Percentiles rank a stretch among this genome's conserved stretches.
Evolutionary conservation across 2,888 invertebrate genomes (phyloP).

Genomic region (Temnothorax rugatulus): DNA sequence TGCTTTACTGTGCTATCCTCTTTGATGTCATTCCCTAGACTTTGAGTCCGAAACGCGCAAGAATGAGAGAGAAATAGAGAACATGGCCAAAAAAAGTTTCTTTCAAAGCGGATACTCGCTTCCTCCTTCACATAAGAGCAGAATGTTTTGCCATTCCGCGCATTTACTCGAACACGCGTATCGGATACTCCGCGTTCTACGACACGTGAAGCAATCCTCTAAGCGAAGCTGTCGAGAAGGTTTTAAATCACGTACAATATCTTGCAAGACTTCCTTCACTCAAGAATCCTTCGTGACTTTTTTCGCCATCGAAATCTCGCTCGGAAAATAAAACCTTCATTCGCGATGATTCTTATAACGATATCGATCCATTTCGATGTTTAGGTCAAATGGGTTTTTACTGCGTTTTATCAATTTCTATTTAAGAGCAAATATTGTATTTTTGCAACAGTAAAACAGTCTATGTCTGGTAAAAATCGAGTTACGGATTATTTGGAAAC

Average conservation of each 20-base stretch:
- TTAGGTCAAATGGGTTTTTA: not conserved
- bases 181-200: conserved; percentile 5
- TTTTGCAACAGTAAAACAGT: not conserved
- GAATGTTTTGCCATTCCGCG: conserved; percentile 69
- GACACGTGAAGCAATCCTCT: conserved; percentile 21
- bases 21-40: conserved; percentile 72
- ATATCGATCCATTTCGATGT: not conserved
- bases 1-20: conserved; percentile 60
- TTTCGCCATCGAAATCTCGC: not conserved
- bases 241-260: conserved; percentile 58
- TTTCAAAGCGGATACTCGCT: conserved; percentile 73
- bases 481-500: not conserved
- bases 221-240: conserved; percentile 41
- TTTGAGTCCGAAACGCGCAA: conserved; percentile 49
- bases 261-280: conserved; percentile 32
- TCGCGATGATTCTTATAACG: conserved; percentile 1
- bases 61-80: conserved; percentile 38
- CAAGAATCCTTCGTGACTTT: conserved; percentile 15
- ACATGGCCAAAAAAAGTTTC: conserved; percentile 59
- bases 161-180: conserved; percentile 53
- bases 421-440: not conserved
- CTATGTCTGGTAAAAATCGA: not conserved
- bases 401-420: not conserved
- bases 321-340: conserved; percentile 5
- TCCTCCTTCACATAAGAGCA: conserved; percentile 46